phyloP scores from a whole-genome alignment of 2,888 invertebrate species.

The Alentia gelatinosa region DNA sequence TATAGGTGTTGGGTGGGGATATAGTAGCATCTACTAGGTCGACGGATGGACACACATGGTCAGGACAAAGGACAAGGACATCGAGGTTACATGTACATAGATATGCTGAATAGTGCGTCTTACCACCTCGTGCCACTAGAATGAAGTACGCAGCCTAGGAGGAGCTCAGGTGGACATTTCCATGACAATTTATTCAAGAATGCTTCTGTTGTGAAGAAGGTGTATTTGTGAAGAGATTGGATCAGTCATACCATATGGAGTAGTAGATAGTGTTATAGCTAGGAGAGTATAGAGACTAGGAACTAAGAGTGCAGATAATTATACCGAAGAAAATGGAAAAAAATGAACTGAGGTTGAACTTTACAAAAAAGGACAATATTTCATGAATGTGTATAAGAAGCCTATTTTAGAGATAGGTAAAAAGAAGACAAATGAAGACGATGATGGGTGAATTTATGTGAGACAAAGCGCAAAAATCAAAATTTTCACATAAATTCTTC shows the following conservation, averaged over 20 bases:
- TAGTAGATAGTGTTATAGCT: neutral
- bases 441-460: neutral
- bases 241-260: neutral
- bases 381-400: neutral
- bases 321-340: neutral
- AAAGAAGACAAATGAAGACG: neutral
- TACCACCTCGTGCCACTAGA: slow-evolving; percentile 2
- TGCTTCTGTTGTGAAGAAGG: slow-evolving; percentile 21
- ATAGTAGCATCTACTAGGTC: neutral
- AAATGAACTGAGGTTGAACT: neutral
- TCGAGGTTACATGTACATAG: neutral
- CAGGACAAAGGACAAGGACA: neutral
- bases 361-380: neutral
- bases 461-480: neutral
- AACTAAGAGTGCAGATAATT: neutral
- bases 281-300: neutral
- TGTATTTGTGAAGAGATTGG: neutral
- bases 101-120: neutral
- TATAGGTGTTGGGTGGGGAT: neutral
- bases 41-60: neutral
- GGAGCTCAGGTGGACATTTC: slow-evolving; percentile 15
- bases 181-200: slow-evolving; percentile 28
- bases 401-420: no score
- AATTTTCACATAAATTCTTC: neutral
- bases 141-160: neutral